These are phyloP conservation scores for Basileuterus tristriatus DNA, from an alignment of 2,797 vertebrate species.

Conservation along the genomic window DNA sequence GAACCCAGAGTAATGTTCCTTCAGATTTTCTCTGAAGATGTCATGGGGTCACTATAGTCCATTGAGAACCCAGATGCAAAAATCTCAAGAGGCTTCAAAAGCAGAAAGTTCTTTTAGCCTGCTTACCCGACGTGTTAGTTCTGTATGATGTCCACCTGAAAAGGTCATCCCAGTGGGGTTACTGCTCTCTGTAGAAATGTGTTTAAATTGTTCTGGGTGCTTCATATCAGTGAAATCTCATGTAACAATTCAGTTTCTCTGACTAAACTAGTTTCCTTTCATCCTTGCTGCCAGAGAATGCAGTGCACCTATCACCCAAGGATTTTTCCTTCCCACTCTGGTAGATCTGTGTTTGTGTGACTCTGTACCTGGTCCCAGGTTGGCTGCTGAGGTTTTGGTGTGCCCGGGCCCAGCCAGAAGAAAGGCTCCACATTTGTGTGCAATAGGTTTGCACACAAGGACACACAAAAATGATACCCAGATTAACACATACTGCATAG, in stretches of 20 bases:
- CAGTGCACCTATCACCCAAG: neutral
- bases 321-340: neutral
- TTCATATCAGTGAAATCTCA: neutral
- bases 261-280: neutral
- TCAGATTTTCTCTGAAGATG: neutral
- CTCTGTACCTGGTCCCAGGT: neutral
- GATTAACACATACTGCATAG: too few species aligned
- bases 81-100: neutral
- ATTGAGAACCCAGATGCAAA: neutral
- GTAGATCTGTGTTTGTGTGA: neutral
- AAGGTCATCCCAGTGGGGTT: neutral
- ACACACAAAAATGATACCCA: neutral
- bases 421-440: neutral
- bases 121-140: neutral
- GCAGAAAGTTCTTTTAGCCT: neutral
- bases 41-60: neutral
- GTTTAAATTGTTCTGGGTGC: neutral
- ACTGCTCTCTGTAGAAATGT: neutral
- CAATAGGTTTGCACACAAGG: too few species aligned
- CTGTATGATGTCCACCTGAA: neutral
- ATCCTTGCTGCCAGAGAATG: neutral
- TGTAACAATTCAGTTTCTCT: neutral
- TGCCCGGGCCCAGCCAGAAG: neutral
- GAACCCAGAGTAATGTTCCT: neutral
- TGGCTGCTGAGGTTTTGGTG: neutral